Percentiles rank a stretch among this genome's conserved stretches.
Evolutionary conservation across 2,113 vertebrate species (phyloP).

Genomic region (Microtus pennsylvanicus): DNA sequence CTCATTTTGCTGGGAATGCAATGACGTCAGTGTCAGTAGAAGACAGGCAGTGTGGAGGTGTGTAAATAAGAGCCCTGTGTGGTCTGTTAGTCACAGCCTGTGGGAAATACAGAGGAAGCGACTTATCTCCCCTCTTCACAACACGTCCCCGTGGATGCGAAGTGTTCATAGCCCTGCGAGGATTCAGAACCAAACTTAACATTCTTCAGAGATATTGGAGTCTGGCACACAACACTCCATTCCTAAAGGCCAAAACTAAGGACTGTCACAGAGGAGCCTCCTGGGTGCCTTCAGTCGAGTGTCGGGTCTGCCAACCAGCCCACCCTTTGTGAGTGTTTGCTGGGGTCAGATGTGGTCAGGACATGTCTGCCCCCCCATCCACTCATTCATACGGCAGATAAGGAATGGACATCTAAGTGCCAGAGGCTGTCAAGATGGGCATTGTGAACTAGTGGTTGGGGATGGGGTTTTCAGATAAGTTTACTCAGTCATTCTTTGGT

Average conservation of each 20-base stretch:
- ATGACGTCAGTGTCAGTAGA: not conserved
- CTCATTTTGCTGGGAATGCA: not conserved
- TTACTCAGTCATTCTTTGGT: not conserved
- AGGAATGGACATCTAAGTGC: not conserved
- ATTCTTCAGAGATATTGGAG: not conserved
- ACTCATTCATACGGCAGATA: too few relatives aligned
- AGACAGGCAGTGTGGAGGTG: not conserved
- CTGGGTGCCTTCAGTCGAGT: not conserved
- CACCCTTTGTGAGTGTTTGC: not conserved
- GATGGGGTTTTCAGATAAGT: not conserved
- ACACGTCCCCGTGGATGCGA: accelerated
- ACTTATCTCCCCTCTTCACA: not conserved
- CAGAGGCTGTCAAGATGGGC: not conserved
- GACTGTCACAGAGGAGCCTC: not conserved
- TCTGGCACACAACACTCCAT: not conserved
- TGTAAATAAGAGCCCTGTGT: not conserved
- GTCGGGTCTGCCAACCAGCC: not conserved
- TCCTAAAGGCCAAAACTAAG: not conserved
- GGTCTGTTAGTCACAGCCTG: not conserved
- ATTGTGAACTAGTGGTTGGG: not conserved
- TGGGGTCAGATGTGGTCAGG: not conserved
- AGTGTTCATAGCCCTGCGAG: not conserved
- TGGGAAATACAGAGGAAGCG: not conserved
- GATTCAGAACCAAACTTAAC: not conserved
- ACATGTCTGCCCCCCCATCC: not conserved